These are phyloP conservation scores for Sarotherodon lohbergeri DNA, from an alignment of 2,113 vertebrate species.

Conservation along the genomic window DNA sequence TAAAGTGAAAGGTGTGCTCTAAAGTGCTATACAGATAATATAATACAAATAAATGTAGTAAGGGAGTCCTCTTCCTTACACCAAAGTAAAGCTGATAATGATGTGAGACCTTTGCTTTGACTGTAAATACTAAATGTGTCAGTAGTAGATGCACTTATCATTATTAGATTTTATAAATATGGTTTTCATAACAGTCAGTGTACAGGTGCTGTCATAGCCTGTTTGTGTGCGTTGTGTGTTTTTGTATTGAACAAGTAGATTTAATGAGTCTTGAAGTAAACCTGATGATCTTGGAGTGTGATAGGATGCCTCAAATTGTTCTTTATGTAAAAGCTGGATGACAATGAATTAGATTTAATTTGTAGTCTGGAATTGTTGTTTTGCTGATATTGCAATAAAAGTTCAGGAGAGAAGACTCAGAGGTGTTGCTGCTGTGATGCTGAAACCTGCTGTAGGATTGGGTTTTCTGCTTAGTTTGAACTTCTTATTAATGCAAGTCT, in stretches of 20 bases:
- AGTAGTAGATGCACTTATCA: not conserved
- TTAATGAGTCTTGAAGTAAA: not conserved
- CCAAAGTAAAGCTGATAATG: not conserved
- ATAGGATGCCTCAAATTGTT: not conserved
- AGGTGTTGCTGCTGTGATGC: not conserved
- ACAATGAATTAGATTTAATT: not conserved
- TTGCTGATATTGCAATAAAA: not conserved
- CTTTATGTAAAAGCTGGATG: not conserved
- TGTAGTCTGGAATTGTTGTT: not conserved
- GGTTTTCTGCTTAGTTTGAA: not conserved
- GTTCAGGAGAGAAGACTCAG: not conserved
- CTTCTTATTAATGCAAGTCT: not conserved
- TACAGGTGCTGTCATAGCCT: not conserved
- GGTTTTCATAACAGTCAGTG: not conserved
- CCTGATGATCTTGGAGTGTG: not conserved
- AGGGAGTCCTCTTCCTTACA: too few species aligned
- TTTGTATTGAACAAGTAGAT: not conserved
- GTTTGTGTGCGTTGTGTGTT: not conserved
- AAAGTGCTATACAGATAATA: too few species aligned
- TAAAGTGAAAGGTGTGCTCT: too few species aligned
- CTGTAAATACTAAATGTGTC: not conserved
- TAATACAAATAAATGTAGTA: too few species aligned
- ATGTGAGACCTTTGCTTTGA: not conserved
- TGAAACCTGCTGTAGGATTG: not conserved
- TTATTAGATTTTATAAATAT: not conserved